These are phyloP conservation scores for Vipera ursinii DNA, from an alignment of 2,797 vertebrate species.

Conservation along the genomic window DNA sequence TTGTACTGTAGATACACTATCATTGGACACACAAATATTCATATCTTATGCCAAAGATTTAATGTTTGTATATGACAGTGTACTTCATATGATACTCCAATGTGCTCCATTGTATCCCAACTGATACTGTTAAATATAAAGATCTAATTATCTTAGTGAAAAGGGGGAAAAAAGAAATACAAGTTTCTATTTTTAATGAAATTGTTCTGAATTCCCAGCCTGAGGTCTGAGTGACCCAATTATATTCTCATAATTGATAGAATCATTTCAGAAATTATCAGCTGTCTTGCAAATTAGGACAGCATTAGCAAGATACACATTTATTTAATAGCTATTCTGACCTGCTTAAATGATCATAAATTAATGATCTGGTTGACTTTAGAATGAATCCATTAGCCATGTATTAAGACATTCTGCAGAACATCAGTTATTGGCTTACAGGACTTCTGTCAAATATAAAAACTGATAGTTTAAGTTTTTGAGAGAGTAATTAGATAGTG, in stretches of 20 bases:
- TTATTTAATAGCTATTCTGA: conserved; percentile 19
- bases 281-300: conserved; percentile 9
- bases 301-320: conserved; percentile 20
- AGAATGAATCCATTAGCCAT: conserved; percentile 2
- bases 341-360: conserved; percentile 22
- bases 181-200: background rate
- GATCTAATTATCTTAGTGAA: background rate
- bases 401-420: background rate
- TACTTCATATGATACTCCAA: background rate
- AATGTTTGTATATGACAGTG: background rate
- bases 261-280: conserved; percentile 21
- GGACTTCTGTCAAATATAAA: conserved; percentile 12
- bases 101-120: background rate
- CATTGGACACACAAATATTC: background rate
- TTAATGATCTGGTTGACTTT: conserved; percentile 4
- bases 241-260: conserved; percentile 5
- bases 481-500: background rate
- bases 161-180: background rate
- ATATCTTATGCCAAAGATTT: background rate
- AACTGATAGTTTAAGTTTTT: background rate
- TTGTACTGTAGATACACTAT: background rate
- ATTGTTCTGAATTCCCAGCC: background rate
- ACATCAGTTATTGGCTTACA: background rate
- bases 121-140: background rate
- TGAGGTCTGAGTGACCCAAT: conserved; percentile 6